Percentiles rank a stretch among this genome's conserved stretches.
These are phyloP conservation scores for Drosophila ustulata DNA, from an alignment of 2,888 invertebrate species.

Conservation along the genomic window DNA sequence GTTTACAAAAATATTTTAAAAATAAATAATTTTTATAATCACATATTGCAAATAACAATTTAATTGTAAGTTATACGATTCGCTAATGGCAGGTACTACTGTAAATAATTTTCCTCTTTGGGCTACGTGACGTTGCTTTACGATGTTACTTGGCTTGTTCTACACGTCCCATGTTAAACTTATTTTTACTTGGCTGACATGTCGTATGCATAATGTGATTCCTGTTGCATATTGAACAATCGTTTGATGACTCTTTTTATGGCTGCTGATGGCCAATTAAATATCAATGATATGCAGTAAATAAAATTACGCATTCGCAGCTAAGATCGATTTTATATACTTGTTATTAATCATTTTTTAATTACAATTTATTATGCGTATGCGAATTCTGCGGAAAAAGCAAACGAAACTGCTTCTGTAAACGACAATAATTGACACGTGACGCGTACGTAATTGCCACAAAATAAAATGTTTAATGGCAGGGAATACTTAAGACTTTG, in stretches of 20 bases:
- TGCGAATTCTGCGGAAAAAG: background rate
- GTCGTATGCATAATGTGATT: constrained; percentile 55
- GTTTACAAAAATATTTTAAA: background rate
- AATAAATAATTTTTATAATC: too few species aligned
- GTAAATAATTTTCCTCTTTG: constrained; percentile 24
- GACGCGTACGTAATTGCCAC: background rate
- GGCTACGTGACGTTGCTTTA: constrained; percentile 44
- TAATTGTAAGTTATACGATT: background rate
- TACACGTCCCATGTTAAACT: constrained; percentile 19
- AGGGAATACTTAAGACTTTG: background rate
- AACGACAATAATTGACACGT: constrained; percentile 1
- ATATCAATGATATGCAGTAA: constrained; percentile 35
- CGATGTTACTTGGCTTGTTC: constrained; percentile 24
- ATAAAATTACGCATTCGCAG: constrained; percentile 23
- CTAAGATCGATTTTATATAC: background rate
- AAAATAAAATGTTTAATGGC: constrained; percentile 18
- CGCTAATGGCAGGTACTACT: constrained; percentile 23
- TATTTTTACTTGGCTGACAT: constrained; percentile 33
- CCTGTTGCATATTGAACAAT: constrained; percentile 26
- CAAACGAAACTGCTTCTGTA: constrained; percentile 1
- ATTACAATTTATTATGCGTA: constrained; percentile 4
- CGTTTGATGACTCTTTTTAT: constrained; percentile 47
- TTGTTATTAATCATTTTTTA: constrained; percentile 25
- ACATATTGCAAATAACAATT: too few species aligned
- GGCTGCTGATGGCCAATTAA: constrained; percentile 42